These are phyloP conservation scores for Salvelinus sp. DNA, from an alignment of 2,113 vertebrate genomes.

Conservation along the genomic window DNA sequence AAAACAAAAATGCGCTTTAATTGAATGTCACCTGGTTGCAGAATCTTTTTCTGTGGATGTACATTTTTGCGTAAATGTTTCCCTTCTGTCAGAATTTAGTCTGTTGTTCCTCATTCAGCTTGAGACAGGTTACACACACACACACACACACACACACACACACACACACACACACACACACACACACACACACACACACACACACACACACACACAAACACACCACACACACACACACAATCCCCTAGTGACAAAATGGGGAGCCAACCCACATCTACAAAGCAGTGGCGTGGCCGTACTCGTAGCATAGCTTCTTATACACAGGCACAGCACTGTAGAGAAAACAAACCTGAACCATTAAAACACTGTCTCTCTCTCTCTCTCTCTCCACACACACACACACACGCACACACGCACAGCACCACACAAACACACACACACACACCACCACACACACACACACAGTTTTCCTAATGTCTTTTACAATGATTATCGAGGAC, in stretches of 20 bases:
- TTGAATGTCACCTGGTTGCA: constrained; percentile 21
- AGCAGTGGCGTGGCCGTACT: neutral
- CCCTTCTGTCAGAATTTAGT: constrained; percentile 48
- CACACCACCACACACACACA: neutral
- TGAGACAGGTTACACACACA: constrained; percentile 8
- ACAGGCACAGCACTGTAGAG: no score
- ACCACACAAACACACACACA: no score
- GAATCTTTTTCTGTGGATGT: constrained; percentile 59
- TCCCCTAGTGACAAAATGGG: no score
- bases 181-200: neutral
- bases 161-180: neutral
- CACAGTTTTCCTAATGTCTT: neutral
- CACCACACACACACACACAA: neutral
- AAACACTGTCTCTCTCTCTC: neutral
- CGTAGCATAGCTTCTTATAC: no score
- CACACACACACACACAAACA: neutral
- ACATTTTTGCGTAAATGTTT: constrained; percentile 18
- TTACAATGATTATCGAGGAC: constrained; percentile 30
- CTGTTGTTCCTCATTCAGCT: constrained; percentile 32
- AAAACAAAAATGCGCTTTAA: no score
- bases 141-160: constrained; percentile 1
- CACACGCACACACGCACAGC: neutral
- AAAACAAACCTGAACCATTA: no score
- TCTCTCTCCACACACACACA: no score
- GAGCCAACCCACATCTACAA: no score